Base-by-base conservation (phyloP, 2,797 vertebrate species). In the Thripadectes ignobilis region DNA sequence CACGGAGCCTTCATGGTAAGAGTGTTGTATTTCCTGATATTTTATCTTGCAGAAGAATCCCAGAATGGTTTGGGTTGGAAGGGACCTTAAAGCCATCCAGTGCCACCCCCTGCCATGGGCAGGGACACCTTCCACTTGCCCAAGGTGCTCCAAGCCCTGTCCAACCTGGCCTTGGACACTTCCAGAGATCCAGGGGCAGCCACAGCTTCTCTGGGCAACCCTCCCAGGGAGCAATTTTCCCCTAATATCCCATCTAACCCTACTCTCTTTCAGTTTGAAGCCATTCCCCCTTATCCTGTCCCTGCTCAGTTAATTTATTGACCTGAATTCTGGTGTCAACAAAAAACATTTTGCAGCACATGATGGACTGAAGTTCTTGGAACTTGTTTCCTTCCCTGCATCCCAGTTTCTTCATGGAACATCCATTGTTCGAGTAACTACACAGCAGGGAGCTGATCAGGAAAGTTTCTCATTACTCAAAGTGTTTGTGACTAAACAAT, bases 71-170 rank as follows among this genome's bases (percentile, higher is more conserved):
- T 43, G 30, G 13, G 8, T 19, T 51, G 18, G 9, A 21, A 51
- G 10, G 43, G 23, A 41, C 14, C 36, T 66, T 12, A 30, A 58
- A 66, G 5, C 9, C 49, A 36, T 14, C 11, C 11, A 0, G 4
- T 30, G 1, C 43, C 55, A 24, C 13, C 30, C 27, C 12, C 13
- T 61, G 16, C 38, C 68, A 48, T 11, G 41, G n/a, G 5, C 41
- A 39, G 34, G 34, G 49, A 41, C 51, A 30, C 3, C 34, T 66
- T 0, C 30, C 36, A 41, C 34, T 3, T 0, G 20, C 61, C 43
- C 59, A 65, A 51, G 12, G 0, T 21, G 16, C 20, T 55, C 68
- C 68, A 39, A n/a, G 4, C 11, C 22, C 18, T 0, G 0, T 38
- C 58, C 61, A 74, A 0, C 21, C 36, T 36, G 71, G 17, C 32